Conservation (phyloP, 1,140 invertebrate genomes). For the Littorina saxatilis region DNA sequence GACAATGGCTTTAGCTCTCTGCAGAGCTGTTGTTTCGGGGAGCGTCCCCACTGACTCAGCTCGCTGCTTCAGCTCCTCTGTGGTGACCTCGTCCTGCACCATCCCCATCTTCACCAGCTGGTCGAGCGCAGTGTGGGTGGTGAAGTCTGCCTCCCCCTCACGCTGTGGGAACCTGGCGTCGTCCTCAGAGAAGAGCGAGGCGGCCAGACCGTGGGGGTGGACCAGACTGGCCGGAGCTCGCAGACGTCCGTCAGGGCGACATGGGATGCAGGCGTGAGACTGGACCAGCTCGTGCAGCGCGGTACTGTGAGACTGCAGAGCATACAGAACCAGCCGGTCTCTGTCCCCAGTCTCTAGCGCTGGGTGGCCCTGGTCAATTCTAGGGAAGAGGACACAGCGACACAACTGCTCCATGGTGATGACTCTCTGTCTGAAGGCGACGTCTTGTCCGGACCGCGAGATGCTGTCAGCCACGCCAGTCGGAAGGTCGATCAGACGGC, state of each 20-base stretch:
- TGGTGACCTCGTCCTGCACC: slow-evolving; percentile 35
- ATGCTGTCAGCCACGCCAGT: neutral
- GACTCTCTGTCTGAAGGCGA: too few relatives aligned
- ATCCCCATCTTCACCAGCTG: slow-evolving; percentile 42
- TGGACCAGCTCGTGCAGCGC: slow-evolving; percentile 7
- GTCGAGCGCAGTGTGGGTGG: neutral
- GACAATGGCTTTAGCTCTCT: too few relatives aligned
- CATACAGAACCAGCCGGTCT: too few relatives aligned
- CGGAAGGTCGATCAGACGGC: neutral
- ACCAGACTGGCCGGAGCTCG: too few relatives aligned
- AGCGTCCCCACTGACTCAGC: slow-evolving; percentile 22
- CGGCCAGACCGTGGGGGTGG: too few relatives aligned
- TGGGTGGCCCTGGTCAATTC: neutral
- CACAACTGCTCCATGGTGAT: too few relatives aligned
- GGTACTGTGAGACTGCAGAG: too few relatives aligned
- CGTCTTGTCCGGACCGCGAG: too few relatives aligned
- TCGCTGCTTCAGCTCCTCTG: slow-evolving; percentile 39
- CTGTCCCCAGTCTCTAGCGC: too few relatives aligned
- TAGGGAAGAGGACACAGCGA: neutral
- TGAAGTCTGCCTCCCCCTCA: neutral
- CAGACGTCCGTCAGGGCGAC: slow-evolving; percentile 10
- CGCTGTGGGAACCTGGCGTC: too few relatives aligned
- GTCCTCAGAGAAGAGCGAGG: too few relatives aligned
- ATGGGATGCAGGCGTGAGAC: slow-evolving; percentile 6
- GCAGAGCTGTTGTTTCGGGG: too few relatives aligned